phyloP scores from a whole-genome alignment of 2,797 vertebrate genomes.

The Mus caroli region DNA sequence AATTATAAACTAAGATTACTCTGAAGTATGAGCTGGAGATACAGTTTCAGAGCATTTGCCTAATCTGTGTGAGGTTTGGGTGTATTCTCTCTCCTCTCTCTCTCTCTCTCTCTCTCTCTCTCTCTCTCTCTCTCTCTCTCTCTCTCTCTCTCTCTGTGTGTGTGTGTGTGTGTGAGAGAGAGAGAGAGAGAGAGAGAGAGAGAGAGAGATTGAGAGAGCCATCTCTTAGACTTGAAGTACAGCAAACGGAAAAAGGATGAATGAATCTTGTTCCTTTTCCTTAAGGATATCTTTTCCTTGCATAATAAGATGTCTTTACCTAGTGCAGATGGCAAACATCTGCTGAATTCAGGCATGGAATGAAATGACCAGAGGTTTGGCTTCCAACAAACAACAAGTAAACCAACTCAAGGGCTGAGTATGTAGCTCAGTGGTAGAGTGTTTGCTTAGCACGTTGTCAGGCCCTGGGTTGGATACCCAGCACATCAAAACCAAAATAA shows the following conservation, averaged over 20 bases:
- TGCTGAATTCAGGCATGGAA: slow-evolving; percentile 26
- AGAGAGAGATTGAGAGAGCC: not conserved
- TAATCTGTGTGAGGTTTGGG: not conserved
- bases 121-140: not conserved
- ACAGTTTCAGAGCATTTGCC: not conserved
- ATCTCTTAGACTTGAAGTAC: slow-evolving; percentile 48
- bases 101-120: no score
- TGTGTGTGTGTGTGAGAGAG: not conserved
- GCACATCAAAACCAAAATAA: not conserved
- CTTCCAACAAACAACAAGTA: not conserved
- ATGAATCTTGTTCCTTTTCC: slow-evolving; percentile 40
- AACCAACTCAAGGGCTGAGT: not conserved
- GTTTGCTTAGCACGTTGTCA: not conserved
- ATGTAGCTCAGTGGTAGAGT: not conserved
- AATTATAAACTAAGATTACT: slow-evolving; percentile 35
- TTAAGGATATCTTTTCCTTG: not conserved
- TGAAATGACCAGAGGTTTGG: slow-evolving; percentile 44
- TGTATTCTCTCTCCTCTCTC: not conserved
- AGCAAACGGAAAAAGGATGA: not conserved
- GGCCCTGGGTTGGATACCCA: not conserved
- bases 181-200: not conserved
- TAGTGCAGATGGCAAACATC: slow-evolving; percentile 17
- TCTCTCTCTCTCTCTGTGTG: not conserved
- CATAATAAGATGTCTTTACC: slow-evolving; percentile 36
- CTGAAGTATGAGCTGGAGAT: not conserved